Base-by-base conservation (phyloP, 2,797 vertebrate genomes). In the Oreochromis grahami region DNA sequence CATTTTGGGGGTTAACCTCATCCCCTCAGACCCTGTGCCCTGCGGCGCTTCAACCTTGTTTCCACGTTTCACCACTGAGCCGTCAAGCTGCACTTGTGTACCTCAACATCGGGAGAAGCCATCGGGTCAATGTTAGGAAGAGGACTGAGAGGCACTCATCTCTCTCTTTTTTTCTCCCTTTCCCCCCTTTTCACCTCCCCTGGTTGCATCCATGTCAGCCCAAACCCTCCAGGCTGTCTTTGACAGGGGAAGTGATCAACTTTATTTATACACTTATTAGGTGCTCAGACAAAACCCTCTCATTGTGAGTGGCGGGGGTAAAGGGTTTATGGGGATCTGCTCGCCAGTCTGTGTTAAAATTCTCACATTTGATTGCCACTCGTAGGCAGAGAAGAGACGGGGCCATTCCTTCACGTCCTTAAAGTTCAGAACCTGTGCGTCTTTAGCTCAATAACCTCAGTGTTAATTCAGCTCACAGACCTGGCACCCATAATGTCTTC, bases 201-300 rank as follows among this genome's bases (percentile, higher is more conserved):
- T 94, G 90, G 88, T 93, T 92, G 91, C 93, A 94, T 95, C 92
- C 91, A 92, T 95, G 93, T 94, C 92, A 91, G 88, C 65, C 81
- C 90, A 89, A 93, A 91, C 91, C 89, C 93, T 93, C 89, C 89
- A 89, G 85, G 93, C 93, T 88, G 87, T 89, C 92, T 92, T 95
- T 97, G 93, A 95, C 86, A 90, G 86, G 91, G 94, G 93, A 96
- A 96, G 94, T 95, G 95, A 96, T 96, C 92, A 95, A 96, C 94
- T 94, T 96, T 94, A 96, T 96, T 95, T 96, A 94, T 95, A 96
- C 92, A 95, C 93, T 95, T 95, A 94, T 96, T 91, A 94, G 91
- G 88, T 92, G 87, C 92, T 92, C 81, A 89, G 87, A 90, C 83
- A 89, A 95, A 94, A 95, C 89, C 92, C 90, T 86, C 81, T 93